A percentile compares a stretch with the other conserved stretches of the same genome.
These are phyloP conservation scores for Paelopatides confundens DNA, from an alignment of 53 echinoderm and acorn worm genomes.

Conservation along the genomic window DNA sequence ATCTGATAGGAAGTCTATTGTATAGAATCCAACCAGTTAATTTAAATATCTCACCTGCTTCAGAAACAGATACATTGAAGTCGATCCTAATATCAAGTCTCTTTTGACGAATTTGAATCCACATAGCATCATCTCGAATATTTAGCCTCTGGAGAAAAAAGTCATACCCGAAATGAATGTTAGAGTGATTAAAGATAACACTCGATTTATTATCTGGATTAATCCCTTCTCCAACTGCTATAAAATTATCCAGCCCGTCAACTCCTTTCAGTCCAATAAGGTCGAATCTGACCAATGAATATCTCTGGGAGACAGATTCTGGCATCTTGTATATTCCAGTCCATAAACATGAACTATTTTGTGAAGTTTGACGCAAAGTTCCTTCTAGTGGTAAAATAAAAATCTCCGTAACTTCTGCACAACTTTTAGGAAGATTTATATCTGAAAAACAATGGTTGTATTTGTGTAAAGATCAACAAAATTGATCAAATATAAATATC, in stretches of 20 bases:
- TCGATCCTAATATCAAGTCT: neutral
- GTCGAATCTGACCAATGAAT: neutral
- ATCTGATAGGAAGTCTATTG: too few species aligned
- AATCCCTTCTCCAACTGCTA: slow-evolving; percentile 12
- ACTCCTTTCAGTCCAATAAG: neutral
- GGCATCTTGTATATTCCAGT: neutral
- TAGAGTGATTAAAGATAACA: slow-evolving; percentile 29
- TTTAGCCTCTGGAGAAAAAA: slow-evolving; percentile 14
- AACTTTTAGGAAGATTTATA: neutral
- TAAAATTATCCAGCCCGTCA: neutral
- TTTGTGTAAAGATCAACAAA: too few species aligned
- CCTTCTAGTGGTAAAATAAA: neutral
- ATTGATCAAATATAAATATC: too few species aligned
- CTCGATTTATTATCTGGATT: neutral
- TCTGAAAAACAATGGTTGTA: too few species aligned
- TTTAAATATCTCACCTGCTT: neutral
- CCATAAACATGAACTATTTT: neutral
- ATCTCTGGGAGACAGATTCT: neutral
- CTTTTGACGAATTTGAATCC: slow-evolving; percentile 13
- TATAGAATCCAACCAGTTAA: too few species aligned
- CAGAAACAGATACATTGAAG: neutral
- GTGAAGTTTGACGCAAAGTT: neutral
- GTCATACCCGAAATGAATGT: neutral
- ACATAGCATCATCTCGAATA: neutral
- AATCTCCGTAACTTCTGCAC: neutral